A percentile compares a stretch with the other conserved stretches of the same genome.
Evolutionary conservation across 2,888 invertebrate genomes (phyloP).

Genomic region (Eristalis arbustorum): DNA sequence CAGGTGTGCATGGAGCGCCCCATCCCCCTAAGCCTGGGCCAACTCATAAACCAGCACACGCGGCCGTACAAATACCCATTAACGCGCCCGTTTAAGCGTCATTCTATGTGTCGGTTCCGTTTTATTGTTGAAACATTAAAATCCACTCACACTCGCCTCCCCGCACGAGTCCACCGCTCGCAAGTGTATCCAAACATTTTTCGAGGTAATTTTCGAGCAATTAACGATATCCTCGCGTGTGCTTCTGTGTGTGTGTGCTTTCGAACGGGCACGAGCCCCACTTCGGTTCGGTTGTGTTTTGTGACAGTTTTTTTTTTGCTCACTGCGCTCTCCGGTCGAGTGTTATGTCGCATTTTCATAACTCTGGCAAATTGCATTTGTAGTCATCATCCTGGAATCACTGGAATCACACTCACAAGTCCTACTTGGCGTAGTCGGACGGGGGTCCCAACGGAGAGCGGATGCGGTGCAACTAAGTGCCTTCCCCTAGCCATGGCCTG

Average conservation of each 20-base stretch:
- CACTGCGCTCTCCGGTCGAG: not conserved
- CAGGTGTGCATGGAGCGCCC: not conserved
- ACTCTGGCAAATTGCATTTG: slow-evolving; percentile 57
- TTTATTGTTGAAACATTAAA: slow-evolving; percentile 66
- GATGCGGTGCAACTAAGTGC: slow-evolving; percentile 13
- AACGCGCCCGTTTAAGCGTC: slow-evolving; percentile 38
- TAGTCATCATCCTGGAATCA: slow-evolving; percentile 43
- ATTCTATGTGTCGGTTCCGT: slow-evolving; percentile 39
- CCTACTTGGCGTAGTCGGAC: slow-evolving; percentile 13
- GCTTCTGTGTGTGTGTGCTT: not conserved
- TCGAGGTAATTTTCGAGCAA: slow-evolving; percentile 59
- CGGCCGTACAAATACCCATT: slow-evolving; percentile 49
- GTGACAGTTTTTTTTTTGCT: not conserved
- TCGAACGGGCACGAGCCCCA: not conserved
- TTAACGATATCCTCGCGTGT: slow-evolving; percentile 45
- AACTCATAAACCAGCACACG: slow-evolving; percentile 35
- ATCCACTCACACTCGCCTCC: slow-evolving; percentile 20
- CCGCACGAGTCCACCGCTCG: not conserved
- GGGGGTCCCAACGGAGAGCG: not conserved
- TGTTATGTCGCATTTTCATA: slow-evolving; percentile 45
- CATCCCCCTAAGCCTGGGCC: not conserved
- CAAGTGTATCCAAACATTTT: slow-evolving; percentile 33
- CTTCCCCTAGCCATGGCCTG: slow-evolving; percentile 23
- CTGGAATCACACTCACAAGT: slow-evolving; percentile 34
- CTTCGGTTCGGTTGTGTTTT: not conserved